Base-by-base conservation (phyloP, 2,888 invertebrate genomes). In the Leucoma salicis region DNA sequence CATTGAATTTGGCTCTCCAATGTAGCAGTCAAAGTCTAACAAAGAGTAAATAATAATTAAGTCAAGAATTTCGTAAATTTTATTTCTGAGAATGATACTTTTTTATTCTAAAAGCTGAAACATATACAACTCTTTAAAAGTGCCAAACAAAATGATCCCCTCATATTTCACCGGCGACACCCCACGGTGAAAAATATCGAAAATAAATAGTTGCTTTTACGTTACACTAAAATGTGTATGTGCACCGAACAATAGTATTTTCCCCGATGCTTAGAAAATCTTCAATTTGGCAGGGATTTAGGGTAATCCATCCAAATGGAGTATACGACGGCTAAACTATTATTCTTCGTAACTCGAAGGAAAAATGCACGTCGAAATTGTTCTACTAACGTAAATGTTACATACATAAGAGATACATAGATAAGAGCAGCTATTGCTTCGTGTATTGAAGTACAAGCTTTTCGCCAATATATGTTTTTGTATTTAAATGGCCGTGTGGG, bases 211-310 rank as follows among this genome's bases (percentile, higher is more conserved):
- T 15, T 8, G 25, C 31, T 33, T 39, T 41, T 33, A 41, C 31
- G 39, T n/a, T n/a, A 46, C 14, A 18, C 31, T 25, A 8, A 10
- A 11, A 31, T 8, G 10, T 5, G 8, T 16, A 42, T 35, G 24
- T 33, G 31, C 39, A 31, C 45, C 15, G 29, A 38, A 42, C 41
- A 49, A 36, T 49, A 37, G 40, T 46, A 49, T 43, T 57, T 54
- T 18, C 40, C 47, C 43, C 27, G 21, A 27, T 31, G 46, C 38
- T 42, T 47, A 42, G 64, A 35, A 67, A 69, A 67, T 66, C 63
- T 70, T 65, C 76, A 77, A 76, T 76, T 75, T 77, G 57, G 53
- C 39, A 37, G 51, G 63, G 73, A 71, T 74, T 72, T 69, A 53
- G 40, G 46, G 66, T 72, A 71, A 76, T 70, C 73, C 63, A 49